Conservation (phyloP, 2,797 vertebrate species). For the Bryconaethiops microstoma region DNA sequence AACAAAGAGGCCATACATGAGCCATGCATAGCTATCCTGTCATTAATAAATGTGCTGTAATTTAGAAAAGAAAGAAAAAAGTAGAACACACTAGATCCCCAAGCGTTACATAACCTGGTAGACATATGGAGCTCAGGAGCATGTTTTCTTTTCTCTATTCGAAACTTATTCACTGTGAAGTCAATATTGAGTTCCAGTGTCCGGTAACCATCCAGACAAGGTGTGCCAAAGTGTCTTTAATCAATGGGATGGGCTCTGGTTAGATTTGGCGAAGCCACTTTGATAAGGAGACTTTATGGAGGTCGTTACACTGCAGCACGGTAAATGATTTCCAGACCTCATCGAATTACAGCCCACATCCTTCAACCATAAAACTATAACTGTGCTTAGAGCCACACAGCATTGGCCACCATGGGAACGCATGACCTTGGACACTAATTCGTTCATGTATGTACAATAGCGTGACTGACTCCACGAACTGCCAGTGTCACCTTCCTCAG, state of each 20-base stretch:
- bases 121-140: background rate
- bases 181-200: background rate
- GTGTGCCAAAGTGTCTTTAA: constrained; percentile 17
- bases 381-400: constrained; percentile 34
- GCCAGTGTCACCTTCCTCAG: constrained; percentile 40
- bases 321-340: constrained; percentile 62
- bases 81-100: background rate
- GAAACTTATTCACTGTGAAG: constrained; percentile 1
- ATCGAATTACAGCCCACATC: constrained; percentile 28
- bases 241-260: constrained; percentile 34
- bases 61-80: background rate
- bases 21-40: no score
- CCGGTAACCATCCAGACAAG: constrained; percentile 1
- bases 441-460: constrained; percentile 28
- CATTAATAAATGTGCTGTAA: no score
- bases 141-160: background rate
- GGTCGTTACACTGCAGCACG: constrained; percentile 37
- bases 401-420: constrained; percentile 28
- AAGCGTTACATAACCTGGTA: background rate
- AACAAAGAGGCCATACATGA: no score
- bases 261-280: constrained; percentile 11
- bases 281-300: constrained; percentile 54
- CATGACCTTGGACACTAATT: constrained; percentile 35
- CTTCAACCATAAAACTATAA: constrained; percentile 53
- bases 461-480: constrained; percentile 33